Conservation (phyloP, 2,113 vertebrate species). For the Ciconia boyciana region DNA sequence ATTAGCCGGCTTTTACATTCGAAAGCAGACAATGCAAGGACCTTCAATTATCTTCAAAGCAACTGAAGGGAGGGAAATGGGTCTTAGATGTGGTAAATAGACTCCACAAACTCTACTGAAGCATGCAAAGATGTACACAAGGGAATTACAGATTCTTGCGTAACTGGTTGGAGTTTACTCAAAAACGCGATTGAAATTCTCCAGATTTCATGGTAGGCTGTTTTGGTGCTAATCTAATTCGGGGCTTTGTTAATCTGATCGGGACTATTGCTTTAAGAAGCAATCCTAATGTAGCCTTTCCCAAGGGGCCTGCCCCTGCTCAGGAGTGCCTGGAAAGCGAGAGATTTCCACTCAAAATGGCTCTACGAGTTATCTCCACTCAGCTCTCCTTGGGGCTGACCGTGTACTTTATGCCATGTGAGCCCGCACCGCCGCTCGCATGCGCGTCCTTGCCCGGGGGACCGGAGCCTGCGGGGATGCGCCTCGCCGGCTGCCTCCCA, state of each 20-base stretch:
- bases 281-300: neutral
- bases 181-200: constrained; percentile 16
- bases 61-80: constrained; percentile 78
- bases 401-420: fast-evolving
- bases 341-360: neutral
- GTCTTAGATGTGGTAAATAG: constrained; percentile 81
- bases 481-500: fast-evolving
- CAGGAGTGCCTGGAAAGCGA: neutral
- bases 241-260: neutral
- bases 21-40: constrained; percentile 74
- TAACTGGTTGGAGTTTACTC: constrained; percentile 9
- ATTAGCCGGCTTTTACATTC: constrained; percentile 74
- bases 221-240: neutral
- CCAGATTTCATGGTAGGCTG: neutral
- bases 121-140: constrained; percentile 54
- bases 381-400: neutral
- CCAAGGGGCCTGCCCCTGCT: neutral
- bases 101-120: constrained; percentile 67
- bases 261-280: neutral
- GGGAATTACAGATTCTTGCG: constrained; percentile 14
- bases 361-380: fast-evolving
- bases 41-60: constrained; percentile 83
- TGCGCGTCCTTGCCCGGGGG: fast-evolving
- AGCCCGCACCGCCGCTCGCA: fast-evolving
- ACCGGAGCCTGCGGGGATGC: too few relatives aligned